These are phyloP conservation scores for Pyrgus malvae DNA, from an alignment of 2,888 invertebrate genomes.

Conservation along the genomic window DNA sequence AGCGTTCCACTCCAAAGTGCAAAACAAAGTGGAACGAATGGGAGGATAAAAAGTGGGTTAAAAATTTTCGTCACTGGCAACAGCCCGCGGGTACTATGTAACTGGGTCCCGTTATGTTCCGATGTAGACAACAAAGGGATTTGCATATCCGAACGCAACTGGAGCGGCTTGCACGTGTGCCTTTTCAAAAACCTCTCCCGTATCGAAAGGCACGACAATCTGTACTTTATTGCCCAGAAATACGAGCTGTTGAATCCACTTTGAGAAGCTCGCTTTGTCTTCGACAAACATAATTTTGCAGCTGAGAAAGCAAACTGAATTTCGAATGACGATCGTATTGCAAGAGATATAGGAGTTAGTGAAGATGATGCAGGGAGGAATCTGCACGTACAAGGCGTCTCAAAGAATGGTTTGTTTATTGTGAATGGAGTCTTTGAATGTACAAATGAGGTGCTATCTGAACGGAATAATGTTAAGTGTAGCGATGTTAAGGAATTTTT, in stretches of 20 bases:
- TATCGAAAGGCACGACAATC: slow-evolving; percentile 22
- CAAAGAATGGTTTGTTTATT: slow-evolving; percentile 60
- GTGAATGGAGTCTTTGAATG: slow-evolving; percentile 66
- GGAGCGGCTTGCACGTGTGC: slow-evolving; percentile 47
- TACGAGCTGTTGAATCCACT: slow-evolving; percentile 22
- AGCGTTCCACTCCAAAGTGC: slow-evolving; percentile 3
- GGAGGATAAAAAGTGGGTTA: slow-evolving; percentile 21
- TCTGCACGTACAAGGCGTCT: slow-evolving; percentile 34
- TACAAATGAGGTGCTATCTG: slow-evolving; percentile 61
- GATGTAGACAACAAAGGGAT: slow-evolving; percentile 69
- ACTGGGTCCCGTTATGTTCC: slow-evolving; percentile 56
- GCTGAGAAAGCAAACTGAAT: slow-evolving; percentile 30
- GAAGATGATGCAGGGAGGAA: slow-evolving; percentile 26
- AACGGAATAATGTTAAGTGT: slow-evolving; percentile 35
- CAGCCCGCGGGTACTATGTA: too few species aligned
- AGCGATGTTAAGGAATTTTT: slow-evolving; percentile 11
- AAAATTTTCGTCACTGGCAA: slow-evolving; percentile 16
- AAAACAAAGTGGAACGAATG: slow-evolving; percentile 17
- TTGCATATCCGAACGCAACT: slow-evolving; percentile 70
- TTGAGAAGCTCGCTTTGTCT: slow-evolving; percentile 28
- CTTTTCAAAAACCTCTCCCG: slow-evolving; percentile 32
- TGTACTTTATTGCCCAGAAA: slow-evolving; percentile 22
- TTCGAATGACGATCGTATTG: slow-evolving; percentile 32
- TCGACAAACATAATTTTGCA: slow-evolving; percentile 38
- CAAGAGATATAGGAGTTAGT: not conserved